These are phyloP conservation scores for Babyrousa celebensis DNA, from an alignment of 2,797 vertebrate species.

Conservation along the genomic window DNA sequence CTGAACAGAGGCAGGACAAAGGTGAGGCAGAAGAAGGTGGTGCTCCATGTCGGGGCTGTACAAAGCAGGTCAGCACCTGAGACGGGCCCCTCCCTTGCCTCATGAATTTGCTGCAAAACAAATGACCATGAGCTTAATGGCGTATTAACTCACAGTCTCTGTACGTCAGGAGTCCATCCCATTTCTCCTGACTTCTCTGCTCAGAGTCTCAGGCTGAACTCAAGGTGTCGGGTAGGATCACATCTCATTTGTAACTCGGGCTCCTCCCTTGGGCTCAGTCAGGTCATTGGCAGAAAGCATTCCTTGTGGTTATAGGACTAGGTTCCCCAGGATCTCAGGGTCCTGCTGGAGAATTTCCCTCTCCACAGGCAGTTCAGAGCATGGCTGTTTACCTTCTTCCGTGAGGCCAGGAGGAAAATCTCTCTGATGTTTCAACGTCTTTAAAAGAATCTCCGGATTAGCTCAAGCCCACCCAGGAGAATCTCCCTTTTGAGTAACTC, in stretches of 20 bases:
- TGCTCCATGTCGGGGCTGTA: fast-evolving
- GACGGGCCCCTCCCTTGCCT: neutral
- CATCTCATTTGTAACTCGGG: neutral
- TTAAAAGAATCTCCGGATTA: neutral
- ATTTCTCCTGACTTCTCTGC: neutral
- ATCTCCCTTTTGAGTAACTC: neutral
- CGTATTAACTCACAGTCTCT: neutral
- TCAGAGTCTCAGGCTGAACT: neutral
- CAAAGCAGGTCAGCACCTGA: fast-evolving
- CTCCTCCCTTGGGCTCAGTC: neutral
- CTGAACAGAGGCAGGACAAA: neutral
- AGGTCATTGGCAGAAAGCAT: neutral
- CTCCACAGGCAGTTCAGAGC: neutral
- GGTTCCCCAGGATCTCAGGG: neutral
- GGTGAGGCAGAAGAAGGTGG: fast-evolving
- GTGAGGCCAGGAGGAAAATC: neutral
- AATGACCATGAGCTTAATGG: neutral
- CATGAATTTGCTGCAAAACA: neutral
- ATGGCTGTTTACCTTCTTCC: neutral
- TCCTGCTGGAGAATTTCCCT: neutral
- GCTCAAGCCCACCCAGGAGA: neutral
- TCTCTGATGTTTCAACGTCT: neutral
- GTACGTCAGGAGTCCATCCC: neutral
- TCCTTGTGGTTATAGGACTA: neutral
- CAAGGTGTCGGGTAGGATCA: neutral